These are phyloP conservation scores for Nannospalax galili DNA, from an alignment of 2,113 vertebrate genomes.

Conservation along the genomic window DNA sequence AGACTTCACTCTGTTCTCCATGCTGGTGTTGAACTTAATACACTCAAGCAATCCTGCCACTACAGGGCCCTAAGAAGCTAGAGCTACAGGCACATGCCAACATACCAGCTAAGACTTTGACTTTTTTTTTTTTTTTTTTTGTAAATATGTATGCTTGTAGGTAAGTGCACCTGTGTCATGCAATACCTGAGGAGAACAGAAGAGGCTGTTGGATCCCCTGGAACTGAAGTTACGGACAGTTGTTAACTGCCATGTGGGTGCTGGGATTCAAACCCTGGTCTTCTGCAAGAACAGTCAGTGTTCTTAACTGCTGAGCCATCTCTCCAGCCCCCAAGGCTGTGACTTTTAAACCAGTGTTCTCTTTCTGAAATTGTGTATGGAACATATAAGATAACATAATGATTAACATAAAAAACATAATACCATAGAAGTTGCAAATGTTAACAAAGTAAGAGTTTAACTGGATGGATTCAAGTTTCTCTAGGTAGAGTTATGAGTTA, in stretches of 20 bases:
- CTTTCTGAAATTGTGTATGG: slow-evolving; percentile 39
- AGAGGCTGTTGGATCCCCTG: too few species aligned
- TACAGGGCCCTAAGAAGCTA: background rate
- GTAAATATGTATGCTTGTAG: too few species aligned
- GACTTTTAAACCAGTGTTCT: slow-evolving; percentile 24
- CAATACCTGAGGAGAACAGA: too few species aligned
- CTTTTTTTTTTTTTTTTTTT: too few species aligned
- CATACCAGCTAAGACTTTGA: background rate
- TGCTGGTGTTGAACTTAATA: background rate
- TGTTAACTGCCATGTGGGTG: too few species aligned
- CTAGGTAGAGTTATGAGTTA: slow-evolving; percentile 10
- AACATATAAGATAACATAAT: background rate
- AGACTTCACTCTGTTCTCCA: background rate
- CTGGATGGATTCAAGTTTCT: slow-evolving; percentile 21
- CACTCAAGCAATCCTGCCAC: background rate
- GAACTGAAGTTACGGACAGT: too few species aligned
- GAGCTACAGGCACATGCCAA: background rate
- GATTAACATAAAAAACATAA: too few species aligned
- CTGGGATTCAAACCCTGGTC: too few species aligned
- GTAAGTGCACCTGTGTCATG: too few species aligned
- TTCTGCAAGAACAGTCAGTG: too few species aligned
- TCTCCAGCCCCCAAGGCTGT: too few species aligned
- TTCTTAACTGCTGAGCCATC: too few species aligned
- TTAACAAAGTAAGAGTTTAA: slow-evolving; percentile 57
- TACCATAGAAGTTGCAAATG: slow-evolving; percentile 17